Evolutionary conservation across 2,888 invertebrate species (phyloP), one percentile per base, ranked within the genome.

Genomic region (Lasioglossum zephyrum): DNA sequence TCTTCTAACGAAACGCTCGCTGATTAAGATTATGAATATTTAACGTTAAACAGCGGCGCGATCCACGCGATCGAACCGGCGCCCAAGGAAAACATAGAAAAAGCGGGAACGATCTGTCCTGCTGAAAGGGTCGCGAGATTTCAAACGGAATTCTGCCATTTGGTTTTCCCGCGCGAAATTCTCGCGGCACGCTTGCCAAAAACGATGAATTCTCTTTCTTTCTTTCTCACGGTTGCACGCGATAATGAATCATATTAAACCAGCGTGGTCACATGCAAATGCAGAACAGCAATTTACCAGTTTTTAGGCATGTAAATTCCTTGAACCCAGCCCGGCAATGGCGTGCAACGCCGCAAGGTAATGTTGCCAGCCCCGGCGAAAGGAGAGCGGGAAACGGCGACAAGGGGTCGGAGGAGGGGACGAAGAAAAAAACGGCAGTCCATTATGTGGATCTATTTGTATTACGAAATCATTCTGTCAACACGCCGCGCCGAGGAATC

Each of bases 381-480:
- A 73, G 47, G 86, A 66, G 53, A 69, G 63, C 57, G 77, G 26
- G 47, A 77, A 57, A 41, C 41, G 57, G 73, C 22, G 77, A 47
- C 9, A n/a, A 9, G 70, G 31, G 18, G 31, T 41, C 26, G 39
- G 57, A 47, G 39, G 57, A 26, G 66, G 66, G n/a, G 36, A n/a
- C 31, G 70, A 77, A 70, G 75, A 73, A 66, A 87, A 87, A 83
- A 81, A 36, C 81, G 79, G 83, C 22, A 80, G 87, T 81, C 87
- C 76, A 88, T 91, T 88, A 89, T 74, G 86, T 82, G 88, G 83
- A 86, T 90, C 87, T 91, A 88, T 91, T 91, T 91, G 91, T 90
- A 91, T 89, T 91, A 90, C 87, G 86, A 91, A 91, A 89, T 91
- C 91, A 81, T 77, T 91, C 86, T 88, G 91, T 91, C 91, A 90